Evolutionary conservation across 2,888 invertebrate species (phyloP), one percentile per base, ranked within the genome.

Genomic region (Norana najaformis): DNA sequence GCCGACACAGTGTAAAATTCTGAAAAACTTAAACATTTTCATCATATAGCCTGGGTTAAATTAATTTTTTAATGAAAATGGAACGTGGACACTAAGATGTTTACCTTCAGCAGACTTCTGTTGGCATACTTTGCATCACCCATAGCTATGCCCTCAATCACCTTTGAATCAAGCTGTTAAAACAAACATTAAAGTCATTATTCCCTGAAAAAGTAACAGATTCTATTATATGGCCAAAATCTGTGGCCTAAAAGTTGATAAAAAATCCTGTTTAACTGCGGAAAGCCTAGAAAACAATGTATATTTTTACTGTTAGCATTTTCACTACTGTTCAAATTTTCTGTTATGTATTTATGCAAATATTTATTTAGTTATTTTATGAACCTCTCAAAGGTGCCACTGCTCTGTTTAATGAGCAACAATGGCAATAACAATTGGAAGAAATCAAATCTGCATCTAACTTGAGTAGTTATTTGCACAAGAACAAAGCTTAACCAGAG

Each of bases 151-250:
- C 53, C 89, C 36, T 90, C 89, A 36, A 92, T 91, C 47, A 92
- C 92, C 34, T 91, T 90, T 89, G 91, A 91, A 90, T 92, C 92
- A 20, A 92, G 90, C 91, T 92, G 53, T 36, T 39, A 85, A 85
- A 35, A 85, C 3, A 37, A 83, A 85, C 30, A 6, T 36, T 85
- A 20, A 69, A n/a, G 20, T 6, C 34, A n/a, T 36, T n/a, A 85
- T 14, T 35, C 18, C 85, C 4, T 83, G 83, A 83, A 2, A n/a
- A 34, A 36, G 11, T 30, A 85, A 23, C n/a, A 69, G n/a, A n/a
- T n/a, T 69, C 69, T n/a, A n/a, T 47, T n/a, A 23, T 47, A 11
- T 47, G 18, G 13, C 41, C 41, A 41, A 11, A 41, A 41, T 2
- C 41, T 41, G 41, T 41, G 41, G 23, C 47, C 23, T 23, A 47